A percentile compares a stretch with the other conserved stretches of the same genome.
Evolutionary conservation across 2,888 invertebrate species (phyloP).

Genomic region (Drosophila anomelani): DNA sequence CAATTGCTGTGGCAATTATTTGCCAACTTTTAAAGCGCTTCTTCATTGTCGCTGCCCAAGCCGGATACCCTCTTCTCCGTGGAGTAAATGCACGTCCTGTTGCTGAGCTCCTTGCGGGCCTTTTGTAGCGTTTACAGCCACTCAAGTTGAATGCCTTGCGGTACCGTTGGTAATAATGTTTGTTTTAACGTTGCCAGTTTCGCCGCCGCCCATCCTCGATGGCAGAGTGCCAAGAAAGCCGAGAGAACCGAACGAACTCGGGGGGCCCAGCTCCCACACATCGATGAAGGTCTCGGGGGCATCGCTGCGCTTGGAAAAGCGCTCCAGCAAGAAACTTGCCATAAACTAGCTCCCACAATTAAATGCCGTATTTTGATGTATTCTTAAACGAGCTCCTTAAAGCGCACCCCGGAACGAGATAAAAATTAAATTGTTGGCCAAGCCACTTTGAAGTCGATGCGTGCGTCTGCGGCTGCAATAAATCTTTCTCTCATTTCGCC

Average conservation of each 20-base stretch:
- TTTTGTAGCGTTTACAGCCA: slow-evolving; percentile 68
- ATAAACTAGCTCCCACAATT: slow-evolving; percentile 39
- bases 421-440: slow-evolving; percentile 56
- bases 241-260: slow-evolving; percentile 4
- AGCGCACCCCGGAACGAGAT: slow-evolving; percentile 8
- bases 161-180: slow-evolving; percentile 49
- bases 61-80: slow-evolving; percentile 21
- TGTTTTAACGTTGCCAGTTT: slow-evolving; percentile 46
- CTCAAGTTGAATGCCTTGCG: slow-evolving; percentile 72
- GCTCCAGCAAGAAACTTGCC: slow-evolving; percentile 11
- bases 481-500: slow-evolving; percentile 30
- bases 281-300: slow-evolving; percentile 49
- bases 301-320: neutral
- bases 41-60: slow-evolving; percentile 46
- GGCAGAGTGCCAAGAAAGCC: slow-evolving; percentile 37
- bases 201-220: slow-evolving; percentile 1
- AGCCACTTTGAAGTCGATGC: slow-evolving; percentile 65
- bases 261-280: slow-evolving; percentile 21
- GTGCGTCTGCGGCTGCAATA: slow-evolving; percentile 34
- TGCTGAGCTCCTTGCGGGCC: slow-evolving; percentile 40
- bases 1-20: slow-evolving; percentile 59
- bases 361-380: slow-evolving; percentile 33
- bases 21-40: slow-evolving; percentile 59
- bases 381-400: slow-evolving; percentile 34
- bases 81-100: slow-evolving; percentile 25